These are phyloP conservation scores for Argynnis bischoffii DNA, from an alignment of 2,888 invertebrate genomes.

Conservation along the genomic window DNA sequence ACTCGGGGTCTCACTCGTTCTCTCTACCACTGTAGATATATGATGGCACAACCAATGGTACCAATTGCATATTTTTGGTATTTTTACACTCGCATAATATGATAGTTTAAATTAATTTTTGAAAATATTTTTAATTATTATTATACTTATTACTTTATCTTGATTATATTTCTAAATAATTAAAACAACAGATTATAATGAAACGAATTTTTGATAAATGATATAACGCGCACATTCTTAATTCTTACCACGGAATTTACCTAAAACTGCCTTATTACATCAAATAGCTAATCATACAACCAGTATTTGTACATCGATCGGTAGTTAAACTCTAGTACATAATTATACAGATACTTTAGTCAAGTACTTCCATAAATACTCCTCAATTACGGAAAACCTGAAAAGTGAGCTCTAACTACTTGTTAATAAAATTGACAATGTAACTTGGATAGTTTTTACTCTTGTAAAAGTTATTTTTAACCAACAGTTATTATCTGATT, in stretches of 20 bases:
- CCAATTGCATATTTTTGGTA: constrained; percentile 20
- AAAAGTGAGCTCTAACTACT: not conserved
- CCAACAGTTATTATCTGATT: too few species aligned
- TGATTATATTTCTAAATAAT: not conserved
- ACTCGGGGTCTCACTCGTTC: constrained; percentile 15
- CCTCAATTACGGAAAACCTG: constrained; percentile 7
- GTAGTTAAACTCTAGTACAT: not conserved
- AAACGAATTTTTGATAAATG: constrained; percentile 5
- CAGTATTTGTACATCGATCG: constrained; percentile 6
- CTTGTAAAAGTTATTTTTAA: not conserved
- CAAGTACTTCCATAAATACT: not conserved
- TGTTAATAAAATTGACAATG: too few species aligned
- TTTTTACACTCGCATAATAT: constrained; percentile 11
- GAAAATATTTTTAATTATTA: constrained; percentile 2
- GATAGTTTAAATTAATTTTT: constrained; percentile 1
- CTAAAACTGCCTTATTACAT: constrained; percentile 3
- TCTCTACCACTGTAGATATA: constrained; percentile 30
- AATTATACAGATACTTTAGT: not conserved
- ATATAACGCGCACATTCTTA: constrained; percentile 11
- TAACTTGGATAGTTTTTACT: not conserved
- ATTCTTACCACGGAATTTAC: constrained; percentile 4
- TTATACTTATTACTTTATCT: constrained; percentile 4
- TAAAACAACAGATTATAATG: not conserved
- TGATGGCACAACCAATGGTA: constrained; percentile 37
- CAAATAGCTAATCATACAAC: not conserved